Evolutionary conservation across 2,888 invertebrate genomes (phyloP), one percentile per base, ranked within the genome.

Genomic region (Hesperia comma): DNA sequence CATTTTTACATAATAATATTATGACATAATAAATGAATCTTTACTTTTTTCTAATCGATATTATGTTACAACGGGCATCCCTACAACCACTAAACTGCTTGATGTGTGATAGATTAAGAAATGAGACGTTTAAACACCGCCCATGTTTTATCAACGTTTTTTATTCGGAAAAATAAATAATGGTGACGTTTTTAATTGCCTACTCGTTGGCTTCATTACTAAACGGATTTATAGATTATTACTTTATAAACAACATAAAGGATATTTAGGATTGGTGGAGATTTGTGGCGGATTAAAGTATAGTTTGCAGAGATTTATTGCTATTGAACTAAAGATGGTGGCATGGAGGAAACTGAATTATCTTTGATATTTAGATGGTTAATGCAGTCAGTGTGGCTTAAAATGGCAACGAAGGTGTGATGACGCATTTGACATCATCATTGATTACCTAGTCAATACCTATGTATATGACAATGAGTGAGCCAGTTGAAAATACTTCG

Each of bases 41-140:
- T 26, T 26, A 26, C 26, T 26, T 26, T 26, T 26, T 26, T 26
- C 26, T 54, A 1, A 54, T 51, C 57, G 46, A 63, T 37, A 57
- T 6, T 26, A 43, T 26, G 53, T 1, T 12, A 37, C 17, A 8
- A 14, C 21, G 46, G 4, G 46, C 61, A 61, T 21, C 61, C 43
- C 66, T 61, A 54, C 53, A 33, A 26, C 55, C 60, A 37, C 66
- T 61, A 61, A 55, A 55, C 61, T 33, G 60, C 53, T 67, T 67
- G 66, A 67, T 67, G 71, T 72, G 69, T 73, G 74, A 72, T 70
- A 72, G 73, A 74, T 74, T 71, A 73, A 69, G 69, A 72, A 68
- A 61, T 63, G 67, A 49, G 49, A 40, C 67, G 49, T 49, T 61
- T 56, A 56, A 67, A 67, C 55, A 54, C 67, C 67, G 61, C 55